Conservation (phyloP, 1,140 invertebrate genomes). For the Heliconius congener region DNA sequence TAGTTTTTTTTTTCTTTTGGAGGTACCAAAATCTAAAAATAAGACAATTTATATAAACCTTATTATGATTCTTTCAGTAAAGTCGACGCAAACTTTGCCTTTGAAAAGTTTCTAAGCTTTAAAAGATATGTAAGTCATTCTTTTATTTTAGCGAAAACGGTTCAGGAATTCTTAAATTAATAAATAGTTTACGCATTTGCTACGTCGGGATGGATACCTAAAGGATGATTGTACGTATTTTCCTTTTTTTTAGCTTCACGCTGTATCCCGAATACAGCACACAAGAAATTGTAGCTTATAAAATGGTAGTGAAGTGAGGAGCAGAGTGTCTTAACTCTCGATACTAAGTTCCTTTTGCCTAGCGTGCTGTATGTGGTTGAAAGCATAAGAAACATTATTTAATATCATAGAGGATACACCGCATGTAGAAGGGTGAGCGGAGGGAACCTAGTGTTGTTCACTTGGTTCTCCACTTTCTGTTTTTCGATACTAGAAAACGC, state of each 20-base stretch:
- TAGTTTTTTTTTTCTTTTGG: too few relatives aligned
- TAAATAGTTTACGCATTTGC: background rate
- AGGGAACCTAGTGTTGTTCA: too few relatives aligned
- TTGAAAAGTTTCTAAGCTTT: background rate
- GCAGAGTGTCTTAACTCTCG: background rate
- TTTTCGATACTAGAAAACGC: too few relatives aligned
- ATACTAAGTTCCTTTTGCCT: background rate
- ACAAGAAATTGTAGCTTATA: background rate
- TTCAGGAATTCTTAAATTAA: constrained; percentile 4
- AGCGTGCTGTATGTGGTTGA: background rate
- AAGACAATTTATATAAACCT: background rate
- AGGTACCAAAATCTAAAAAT: background rate
- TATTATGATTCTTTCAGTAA: background rate
- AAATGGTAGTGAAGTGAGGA: background rate
- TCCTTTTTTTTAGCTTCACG: background rate
- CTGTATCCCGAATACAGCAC: background rate
- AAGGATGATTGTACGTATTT: background rate
- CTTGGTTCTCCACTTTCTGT: too few relatives aligned
- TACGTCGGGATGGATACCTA: background rate
- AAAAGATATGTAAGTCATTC: constrained; percentile 1
- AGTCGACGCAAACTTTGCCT: background rate
- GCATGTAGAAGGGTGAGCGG: too few relatives aligned
- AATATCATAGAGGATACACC: too few relatives aligned
- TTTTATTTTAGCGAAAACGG: background rate
- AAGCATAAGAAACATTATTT: too few relatives aligned